Percentiles rank a stretch among this genome's conserved stretches.
Evolutionary conservation across 2,113 vertebrate genomes (phyloP).

Genomic region (Urocolius indicus): DNA sequence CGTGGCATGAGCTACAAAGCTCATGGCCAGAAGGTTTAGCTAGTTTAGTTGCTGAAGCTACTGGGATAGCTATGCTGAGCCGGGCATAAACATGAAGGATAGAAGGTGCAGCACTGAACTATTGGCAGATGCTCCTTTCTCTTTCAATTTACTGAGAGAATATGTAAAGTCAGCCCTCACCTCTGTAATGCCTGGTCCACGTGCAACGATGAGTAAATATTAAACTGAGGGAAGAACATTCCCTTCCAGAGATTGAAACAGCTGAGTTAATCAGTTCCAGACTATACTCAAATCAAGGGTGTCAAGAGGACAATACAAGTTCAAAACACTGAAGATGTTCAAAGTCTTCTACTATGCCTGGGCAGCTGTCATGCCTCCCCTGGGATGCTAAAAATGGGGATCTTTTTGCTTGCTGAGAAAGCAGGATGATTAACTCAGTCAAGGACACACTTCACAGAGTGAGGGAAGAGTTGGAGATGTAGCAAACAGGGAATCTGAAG

Average conservation of each 20-base stretch:
- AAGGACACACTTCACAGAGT: not conserved
- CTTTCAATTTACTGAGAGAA: not conserved
- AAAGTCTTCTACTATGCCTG: constrained; percentile 8
- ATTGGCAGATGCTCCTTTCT: not conserved
- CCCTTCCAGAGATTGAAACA: constrained; percentile 32
- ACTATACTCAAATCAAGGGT: not conserved
- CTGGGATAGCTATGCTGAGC: not conserved
- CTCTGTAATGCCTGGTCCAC: constrained; percentile 10
- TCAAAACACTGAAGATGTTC: constrained; percentile 46
- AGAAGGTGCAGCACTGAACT: not conserved
- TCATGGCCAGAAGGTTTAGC: not conserved
- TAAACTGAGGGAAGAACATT: constrained; percentile 69
- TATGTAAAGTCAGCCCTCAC: not conserved
- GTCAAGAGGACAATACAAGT: constrained; percentile 45
- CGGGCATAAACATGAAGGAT: not conserved
- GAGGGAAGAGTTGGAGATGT: not conserved
- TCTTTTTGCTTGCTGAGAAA: constrained; percentile 3
- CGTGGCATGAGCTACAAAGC: not conserved
- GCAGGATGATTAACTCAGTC: not conserved
- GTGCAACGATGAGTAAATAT: constrained; percentile 56
- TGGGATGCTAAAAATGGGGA: not conserved
- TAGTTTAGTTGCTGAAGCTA: not conserved
- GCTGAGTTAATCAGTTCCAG: constrained; percentile 64
- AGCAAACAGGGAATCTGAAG: not conserved
- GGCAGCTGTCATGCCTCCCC: not conserved